A percentile compares a stretch with the other conserved stretches of the same genome.
phyloP scores from a whole-genome alignment of 2,888 invertebrate species.

The Eurois occulta region DNA sequence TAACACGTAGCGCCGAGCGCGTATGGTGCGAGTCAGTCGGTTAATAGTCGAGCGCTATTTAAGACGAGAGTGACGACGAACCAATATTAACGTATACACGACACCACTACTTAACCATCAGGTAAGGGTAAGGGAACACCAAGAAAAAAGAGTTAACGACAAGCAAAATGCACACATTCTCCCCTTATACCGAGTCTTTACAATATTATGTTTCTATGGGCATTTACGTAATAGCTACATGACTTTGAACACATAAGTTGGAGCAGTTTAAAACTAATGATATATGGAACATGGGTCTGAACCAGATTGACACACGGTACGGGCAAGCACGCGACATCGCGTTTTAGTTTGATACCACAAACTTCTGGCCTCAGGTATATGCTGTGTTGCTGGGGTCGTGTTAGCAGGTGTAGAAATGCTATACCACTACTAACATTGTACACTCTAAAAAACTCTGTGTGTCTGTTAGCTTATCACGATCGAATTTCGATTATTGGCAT shows the following conservation, averaged over 20 bases:
- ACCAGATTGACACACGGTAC: constrained; percentile 24
- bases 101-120: no score
- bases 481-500: neutral
- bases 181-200: neutral
- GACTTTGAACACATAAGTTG: constrained; percentile 45
- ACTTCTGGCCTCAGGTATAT: constrained; percentile 7
- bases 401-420: constrained; percentile 1
- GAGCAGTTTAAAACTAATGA: constrained; percentile 51
- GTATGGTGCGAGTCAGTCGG: neutral
- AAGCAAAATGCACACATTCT: neutral
- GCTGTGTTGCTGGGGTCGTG: constrained; percentile 10
- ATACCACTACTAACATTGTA: neutral
- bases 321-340: constrained; percentile 55
- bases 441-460: neutral
- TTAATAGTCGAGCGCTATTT: no score
- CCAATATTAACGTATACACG: no score
- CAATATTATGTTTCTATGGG: constrained; percentile 1
- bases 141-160: neutral
- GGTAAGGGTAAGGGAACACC: neutral
- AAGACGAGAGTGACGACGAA: no score
- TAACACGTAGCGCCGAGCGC: neutral
- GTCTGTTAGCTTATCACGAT: neutral
- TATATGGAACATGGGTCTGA: constrained; percentile 48
- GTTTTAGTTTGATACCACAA: constrained; percentile 46
- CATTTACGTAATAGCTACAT: constrained; percentile 27